Evolutionary conservation across 2,113 vertebrate genomes (phyloP).

Genomic region (Rhabdomys dilectus): DNA sequence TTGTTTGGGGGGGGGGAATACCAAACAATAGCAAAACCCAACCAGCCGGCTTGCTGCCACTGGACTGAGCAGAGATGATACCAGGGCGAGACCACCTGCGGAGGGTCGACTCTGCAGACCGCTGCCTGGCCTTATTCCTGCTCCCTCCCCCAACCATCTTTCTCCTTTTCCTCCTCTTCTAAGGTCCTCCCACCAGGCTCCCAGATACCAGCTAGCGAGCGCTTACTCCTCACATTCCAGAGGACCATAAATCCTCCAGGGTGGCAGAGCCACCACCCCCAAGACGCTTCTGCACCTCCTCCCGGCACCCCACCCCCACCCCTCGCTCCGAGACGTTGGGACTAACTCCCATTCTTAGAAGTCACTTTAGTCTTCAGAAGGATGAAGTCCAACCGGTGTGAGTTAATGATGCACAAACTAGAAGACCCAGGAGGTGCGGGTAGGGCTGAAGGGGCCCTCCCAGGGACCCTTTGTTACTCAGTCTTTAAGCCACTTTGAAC

Average conservation of each 20-base stretch:
- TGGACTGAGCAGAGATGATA: neutral
- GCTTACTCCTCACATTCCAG: slow-evolving; percentile 82
- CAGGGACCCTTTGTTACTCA: neutral
- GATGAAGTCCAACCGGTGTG: slow-evolving; percentile 50
- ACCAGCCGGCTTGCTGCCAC: neutral
- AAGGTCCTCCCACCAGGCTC: slow-evolving; percentile 20
- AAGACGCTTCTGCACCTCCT: neutral
- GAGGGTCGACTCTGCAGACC: neutral
- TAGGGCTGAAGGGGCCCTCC: no score
- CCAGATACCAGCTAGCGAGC: slow-evolving; percentile 58
- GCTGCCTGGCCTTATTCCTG: neutral
- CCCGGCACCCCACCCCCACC: slow-evolving; percentile 47
- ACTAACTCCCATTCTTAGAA: slow-evolving; percentile 53
- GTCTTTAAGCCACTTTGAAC: neutral
- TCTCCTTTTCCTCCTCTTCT: neutral
- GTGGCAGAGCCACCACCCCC: slow-evolving; percentile 32
- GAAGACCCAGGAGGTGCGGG: neutral
- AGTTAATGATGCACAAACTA: slow-evolving; percentile 51
- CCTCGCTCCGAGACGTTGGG: neutral
- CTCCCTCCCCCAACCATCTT: neutral
- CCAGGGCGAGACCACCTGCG: neutral
- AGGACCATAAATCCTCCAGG: slow-evolving; percentile 78
- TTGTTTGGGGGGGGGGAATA: neutral
- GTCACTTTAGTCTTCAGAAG: neutral
- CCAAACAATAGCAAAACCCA: slow-evolving; percentile 28